These are phyloP conservation scores for Gymnopithys bicolor DNA, from an alignment of 2,797 vertebrate species.

Conservation along the genomic window DNA sequence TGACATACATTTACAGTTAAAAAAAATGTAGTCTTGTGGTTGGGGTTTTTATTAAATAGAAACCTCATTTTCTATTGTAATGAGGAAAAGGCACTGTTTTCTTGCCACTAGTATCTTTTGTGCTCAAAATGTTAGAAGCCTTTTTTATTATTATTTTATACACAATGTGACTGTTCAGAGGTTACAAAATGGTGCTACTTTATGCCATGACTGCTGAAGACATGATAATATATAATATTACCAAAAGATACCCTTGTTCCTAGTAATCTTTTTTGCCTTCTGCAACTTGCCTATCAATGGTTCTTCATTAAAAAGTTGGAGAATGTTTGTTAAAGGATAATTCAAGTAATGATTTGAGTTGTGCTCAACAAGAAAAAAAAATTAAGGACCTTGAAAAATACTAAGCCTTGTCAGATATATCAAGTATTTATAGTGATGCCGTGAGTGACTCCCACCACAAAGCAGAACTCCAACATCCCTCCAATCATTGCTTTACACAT, in stretches of 20 bases:
- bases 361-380: neutral
- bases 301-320: neutral
- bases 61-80: conserved; percentile 44
- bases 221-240: neutral
- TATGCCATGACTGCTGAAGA: neutral
- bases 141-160: neutral
- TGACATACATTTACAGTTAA: conserved; percentile 2
- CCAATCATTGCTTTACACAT: too few relatives aligned
- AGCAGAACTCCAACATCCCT: too few relatives aligned
- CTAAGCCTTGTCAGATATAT: neutral
- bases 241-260: neutral
- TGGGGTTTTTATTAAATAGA: conserved; percentile 31
- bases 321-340: neutral
- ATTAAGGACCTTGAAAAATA: neutral
- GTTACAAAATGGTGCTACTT: neutral
- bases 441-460: too few relatives aligned
- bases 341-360: neutral
- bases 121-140: neutral
- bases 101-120: conserved; percentile 19
- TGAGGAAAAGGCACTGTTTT: conserved; percentile 14
- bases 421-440: neutral
- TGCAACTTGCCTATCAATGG: neutral
- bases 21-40: conserved; percentile 33
- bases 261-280: neutral
- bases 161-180: neutral